These are phyloP conservation scores for Eurois occulta DNA, from an alignment of 2,888 invertebrate species.

Conservation along the genomic window DNA sequence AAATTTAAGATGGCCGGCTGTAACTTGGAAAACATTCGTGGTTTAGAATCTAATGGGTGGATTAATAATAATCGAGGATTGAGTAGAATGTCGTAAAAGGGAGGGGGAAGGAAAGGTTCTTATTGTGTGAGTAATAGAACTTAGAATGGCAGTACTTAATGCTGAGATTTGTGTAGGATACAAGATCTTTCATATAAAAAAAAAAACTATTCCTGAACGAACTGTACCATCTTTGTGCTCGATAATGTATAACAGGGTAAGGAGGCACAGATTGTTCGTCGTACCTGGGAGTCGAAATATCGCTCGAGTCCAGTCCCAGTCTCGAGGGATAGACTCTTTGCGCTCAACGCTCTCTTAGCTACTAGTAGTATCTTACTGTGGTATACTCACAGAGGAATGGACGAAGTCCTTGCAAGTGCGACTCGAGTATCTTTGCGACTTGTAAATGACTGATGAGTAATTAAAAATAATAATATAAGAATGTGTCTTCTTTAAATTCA, in stretches of 20 bases:
- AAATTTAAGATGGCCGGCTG: constrained; percentile 47
- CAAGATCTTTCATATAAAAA: too few species aligned
- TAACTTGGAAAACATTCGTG: constrained; percentile 41
- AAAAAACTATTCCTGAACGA: too few species aligned
- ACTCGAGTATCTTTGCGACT: too few species aligned
- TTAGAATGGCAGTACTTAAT: background rate
- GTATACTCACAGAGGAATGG: too few species aligned
- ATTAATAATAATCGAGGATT: constrained; percentile 46
- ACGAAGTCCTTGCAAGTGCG: too few species aligned
- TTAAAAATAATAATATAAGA: too few species aligned
- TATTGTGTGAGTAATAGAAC: background rate
- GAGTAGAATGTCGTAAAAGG: background rate
- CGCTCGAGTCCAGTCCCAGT: background rate
- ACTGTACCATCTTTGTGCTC: background rate
- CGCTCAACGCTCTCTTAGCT: background rate
- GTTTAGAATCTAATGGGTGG: constrained; percentile 51
- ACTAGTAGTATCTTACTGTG: too few species aligned
- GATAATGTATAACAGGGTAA: background rate
- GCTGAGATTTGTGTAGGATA: too few species aligned
- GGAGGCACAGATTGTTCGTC: background rate
- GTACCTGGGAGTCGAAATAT: background rate
- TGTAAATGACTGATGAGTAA: too few species aligned
- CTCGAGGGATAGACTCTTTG: background rate
- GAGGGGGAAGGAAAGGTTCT: background rate
- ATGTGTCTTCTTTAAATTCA: too few species aligned